Percentiles rank a stretch among this genome's conserved stretches.
These are phyloP conservation scores for Ardeotis arabs DNA, from an alignment of 2,113 vertebrate genomes.

Conservation along the genomic window DNA sequence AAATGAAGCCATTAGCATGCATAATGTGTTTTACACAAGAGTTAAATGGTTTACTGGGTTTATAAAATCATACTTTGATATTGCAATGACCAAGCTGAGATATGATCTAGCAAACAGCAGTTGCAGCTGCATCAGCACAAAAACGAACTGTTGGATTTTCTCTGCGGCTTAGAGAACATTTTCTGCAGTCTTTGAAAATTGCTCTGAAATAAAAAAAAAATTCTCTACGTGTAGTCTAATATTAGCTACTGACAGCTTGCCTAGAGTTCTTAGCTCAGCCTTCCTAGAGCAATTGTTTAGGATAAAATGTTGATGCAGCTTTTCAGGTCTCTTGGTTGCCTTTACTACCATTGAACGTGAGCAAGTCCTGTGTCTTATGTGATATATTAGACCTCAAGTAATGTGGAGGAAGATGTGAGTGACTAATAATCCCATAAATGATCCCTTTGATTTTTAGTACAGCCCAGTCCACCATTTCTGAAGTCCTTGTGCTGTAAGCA, in stretches of 20 bases:
- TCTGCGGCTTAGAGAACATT: not conserved
- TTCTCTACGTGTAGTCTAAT: constrained; percentile 3
- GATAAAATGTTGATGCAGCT: constrained; percentile 40
- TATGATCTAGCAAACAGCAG: constrained; percentile 31
- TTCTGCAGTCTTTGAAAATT: constrained; percentile 36
- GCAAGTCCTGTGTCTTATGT: not conserved
- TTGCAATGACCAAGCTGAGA: constrained; percentile 20
- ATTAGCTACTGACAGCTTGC: constrained; percentile 43
- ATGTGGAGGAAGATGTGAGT: not conserved
- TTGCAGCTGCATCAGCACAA: constrained; percentile 33
- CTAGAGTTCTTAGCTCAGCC: constrained; percentile 25
- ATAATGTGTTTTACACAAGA: constrained; percentile 63
- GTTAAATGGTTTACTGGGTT: constrained; percentile 58
- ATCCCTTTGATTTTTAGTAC: not conserved
- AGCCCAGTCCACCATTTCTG: not conserved
- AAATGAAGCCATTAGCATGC: constrained; percentile 66
- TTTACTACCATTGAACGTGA: not conserved
- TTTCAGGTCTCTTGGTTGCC: constrained; percentile 25
- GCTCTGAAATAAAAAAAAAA: not conserved
- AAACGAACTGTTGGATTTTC: not conserved
- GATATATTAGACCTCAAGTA: not conserved
- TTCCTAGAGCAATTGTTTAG: constrained; percentile 36
- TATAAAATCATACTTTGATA: constrained; percentile 61
- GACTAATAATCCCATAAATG: not conserved
- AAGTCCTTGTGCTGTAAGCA: not conserved